Evolutionary conservation across 2,888 invertebrate genomes (phyloP), one percentile per base, ranked within the genome.

Genomic region (Cenopis cana): DNA sequence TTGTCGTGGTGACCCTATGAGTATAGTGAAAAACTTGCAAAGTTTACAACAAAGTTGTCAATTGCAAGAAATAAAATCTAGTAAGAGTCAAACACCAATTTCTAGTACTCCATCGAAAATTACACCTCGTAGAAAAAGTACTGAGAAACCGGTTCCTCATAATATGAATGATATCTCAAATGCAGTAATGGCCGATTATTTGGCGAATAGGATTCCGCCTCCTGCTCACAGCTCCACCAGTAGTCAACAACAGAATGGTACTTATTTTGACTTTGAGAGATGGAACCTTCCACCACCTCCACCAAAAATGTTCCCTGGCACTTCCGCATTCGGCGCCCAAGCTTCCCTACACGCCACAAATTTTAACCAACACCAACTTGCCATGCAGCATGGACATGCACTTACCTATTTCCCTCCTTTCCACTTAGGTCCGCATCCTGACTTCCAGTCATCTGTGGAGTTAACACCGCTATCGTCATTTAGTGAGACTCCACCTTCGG

Each of bases 321-420:
- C 94, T 18, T 89, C 95, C n/a, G 92, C 94, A 66, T 95, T 94
- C 74, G 91, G 93, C 73, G 90, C 95, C n/a, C 95, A 95, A 85
- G 89, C 94, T 46, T 89, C 94, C 17, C 83, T 95, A 73, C 94
- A 95, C 78, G 88, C 94, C 55, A 86, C 90, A 76, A 95, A 94
- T 80, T 91, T 94, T 78, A 95, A 95, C 85, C 95, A 96, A 82
- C 95, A 95, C 81, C 95, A 95, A 80, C 85, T 96, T 59, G 95
- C 96, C 88, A 95, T 96, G 80, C 94, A 95, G 20, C 96, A 97
- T 86, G 91, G 94, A 14, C 96, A 96, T 84, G 94, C 96, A 69
- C 94, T 97, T 78, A 96, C 97, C 41, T 97, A 97, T 85, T 96
- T 97, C 84, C 95, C 97, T 33, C 95, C 97, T 36, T 96, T 96